phyloP scores from a whole-genome alignment of 2,888 invertebrate genomes.

The Caenorhabditis sinica region DNA sequence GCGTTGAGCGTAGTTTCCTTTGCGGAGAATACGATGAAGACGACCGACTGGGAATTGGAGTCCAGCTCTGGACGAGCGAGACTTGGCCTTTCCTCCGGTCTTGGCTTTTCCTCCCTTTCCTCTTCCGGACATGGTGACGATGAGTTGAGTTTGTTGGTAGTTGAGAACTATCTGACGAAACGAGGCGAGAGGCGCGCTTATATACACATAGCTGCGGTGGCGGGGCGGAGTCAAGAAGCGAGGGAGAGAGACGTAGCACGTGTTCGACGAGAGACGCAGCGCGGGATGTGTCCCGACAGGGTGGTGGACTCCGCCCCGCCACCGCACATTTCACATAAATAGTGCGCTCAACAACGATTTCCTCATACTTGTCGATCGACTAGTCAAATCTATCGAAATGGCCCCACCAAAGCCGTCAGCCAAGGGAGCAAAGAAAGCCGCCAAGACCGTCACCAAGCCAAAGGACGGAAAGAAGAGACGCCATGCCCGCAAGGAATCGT shows the following conservation, averaged over 20 bases:
- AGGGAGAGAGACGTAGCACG: not conserved
- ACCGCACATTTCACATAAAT: constrained; percentile 19
- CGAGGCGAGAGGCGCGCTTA: not conserved
- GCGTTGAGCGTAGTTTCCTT: constrained; percentile 81
- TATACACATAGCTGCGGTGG: not conserved
- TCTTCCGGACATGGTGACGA: constrained; percentile 87
- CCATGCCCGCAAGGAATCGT: not conserved
- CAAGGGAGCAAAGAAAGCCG: constrained; percentile 83
- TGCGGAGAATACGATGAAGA: constrained; percentile 81
- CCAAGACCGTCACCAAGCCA: constrained; percentile 73
- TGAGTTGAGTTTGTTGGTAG: too few relatives aligned
- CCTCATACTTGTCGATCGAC: constrained; percentile 20
- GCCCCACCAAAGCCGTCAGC: constrained; percentile 80
- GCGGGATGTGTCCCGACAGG: not conserved
- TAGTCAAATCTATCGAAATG: constrained; percentile 52
- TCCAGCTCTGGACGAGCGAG: constrained; percentile 81
- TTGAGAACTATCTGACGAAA: not conserved
- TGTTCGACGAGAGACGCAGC: constrained; percentile 3
- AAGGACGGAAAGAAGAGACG: constrained; percentile 82
- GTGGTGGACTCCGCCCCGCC: constrained; percentile 16
- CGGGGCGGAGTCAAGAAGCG: constrained; percentile 6
- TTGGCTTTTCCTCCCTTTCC: constrained; percentile 86
- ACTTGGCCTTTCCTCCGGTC: constrained; percentile 77
- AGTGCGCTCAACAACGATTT: not conserved
- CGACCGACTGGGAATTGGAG: constrained; percentile 83